A percentile compares a stretch with the other conserved stretches of the same genome.
phyloP scores from a whole-genome alignment of 2,888 invertebrate genomes.

The Nomada ruficornis region DNA sequence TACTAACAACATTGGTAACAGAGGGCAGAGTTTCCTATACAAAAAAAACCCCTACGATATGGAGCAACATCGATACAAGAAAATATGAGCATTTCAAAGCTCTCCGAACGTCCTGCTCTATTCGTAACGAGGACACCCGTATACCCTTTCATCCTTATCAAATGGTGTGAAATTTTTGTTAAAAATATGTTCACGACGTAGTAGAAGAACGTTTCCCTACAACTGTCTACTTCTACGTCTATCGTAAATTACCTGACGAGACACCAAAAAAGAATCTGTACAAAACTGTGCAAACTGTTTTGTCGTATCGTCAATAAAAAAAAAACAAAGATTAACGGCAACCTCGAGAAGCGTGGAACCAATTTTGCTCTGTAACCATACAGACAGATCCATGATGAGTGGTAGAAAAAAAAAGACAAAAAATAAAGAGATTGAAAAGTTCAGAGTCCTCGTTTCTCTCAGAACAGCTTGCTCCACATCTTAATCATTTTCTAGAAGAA shows the following conservation, averaged over 20 bases:
- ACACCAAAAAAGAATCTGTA: constrained; percentile 6
- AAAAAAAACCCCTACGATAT: constrained; percentile 66
- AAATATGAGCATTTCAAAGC: constrained; percentile 67
- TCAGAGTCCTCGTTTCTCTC: constrained; percentile 70
- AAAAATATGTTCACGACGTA: constrained; percentile 56
- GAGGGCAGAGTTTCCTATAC: constrained; percentile 63
- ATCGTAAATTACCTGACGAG: constrained; percentile 12
- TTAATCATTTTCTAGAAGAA: constrained; percentile 87
- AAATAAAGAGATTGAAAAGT: constrained; percentile 38
- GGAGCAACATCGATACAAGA: constrained; percentile 71
- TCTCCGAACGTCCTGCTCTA: constrained; percentile 52
- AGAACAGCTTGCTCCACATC: constrained; percentile 84
- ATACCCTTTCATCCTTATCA: constrained; percentile 17
- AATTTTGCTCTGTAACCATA: neutral
- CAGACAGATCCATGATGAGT: constrained; percentile 35
- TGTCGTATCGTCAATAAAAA: neutral
- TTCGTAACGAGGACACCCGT: constrained; percentile 65
- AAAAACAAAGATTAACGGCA: neutral
- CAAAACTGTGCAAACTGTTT: neutral
- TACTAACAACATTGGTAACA: constrained; percentile 73
- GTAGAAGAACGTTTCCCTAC: constrained; percentile 43
- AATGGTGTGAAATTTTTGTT: constrained; percentile 41
- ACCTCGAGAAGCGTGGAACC: neutral
- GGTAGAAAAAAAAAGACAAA: constrained; percentile 54
- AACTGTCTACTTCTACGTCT: constrained; percentile 16